phyloP scores from a whole-genome alignment of 2,797 vertebrate species.

The Premnoplex brunnescens region DNA sequence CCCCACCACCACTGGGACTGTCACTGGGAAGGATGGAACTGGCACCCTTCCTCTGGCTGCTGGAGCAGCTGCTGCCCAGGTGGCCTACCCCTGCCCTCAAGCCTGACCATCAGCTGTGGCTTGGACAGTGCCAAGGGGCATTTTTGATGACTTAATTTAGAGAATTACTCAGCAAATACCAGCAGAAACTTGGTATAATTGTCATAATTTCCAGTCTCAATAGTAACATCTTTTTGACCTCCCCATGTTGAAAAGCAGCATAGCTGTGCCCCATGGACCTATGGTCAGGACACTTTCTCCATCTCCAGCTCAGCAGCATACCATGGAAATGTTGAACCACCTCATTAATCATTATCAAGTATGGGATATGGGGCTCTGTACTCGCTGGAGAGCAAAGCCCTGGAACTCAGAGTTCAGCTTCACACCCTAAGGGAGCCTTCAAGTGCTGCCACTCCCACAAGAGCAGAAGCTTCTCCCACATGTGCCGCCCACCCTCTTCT shows the following conservation, averaged over 20 bases:
- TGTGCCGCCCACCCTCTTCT: not conserved
- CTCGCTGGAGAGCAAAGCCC: not conserved
- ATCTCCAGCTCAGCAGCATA: not conserved
- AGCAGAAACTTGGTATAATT: not conserved
- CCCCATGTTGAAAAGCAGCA: not conserved
- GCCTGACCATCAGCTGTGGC: not conserved
- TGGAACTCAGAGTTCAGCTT: not conserved
- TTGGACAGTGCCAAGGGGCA: not conserved
- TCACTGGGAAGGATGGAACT: not conserved
- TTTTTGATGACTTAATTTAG: not conserved
- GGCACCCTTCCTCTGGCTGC: not conserved
- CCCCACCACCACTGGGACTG: accelerated
- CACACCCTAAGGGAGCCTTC: not conserved
- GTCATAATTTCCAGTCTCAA: not conserved
- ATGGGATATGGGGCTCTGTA: accelerated
- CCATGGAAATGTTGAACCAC: not conserved
- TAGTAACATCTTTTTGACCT: not conserved
- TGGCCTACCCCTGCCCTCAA: not conserved
- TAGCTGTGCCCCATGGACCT: not conserved
- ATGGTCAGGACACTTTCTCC: not conserved
- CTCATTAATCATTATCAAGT: not conserved
- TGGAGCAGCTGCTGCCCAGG: not conserved
- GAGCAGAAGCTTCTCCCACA: not conserved
- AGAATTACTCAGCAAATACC: not conserved
- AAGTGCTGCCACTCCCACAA: not conserved